Percentiles rank a stretch among this genome's conserved stretches.
phyloP scores from a whole-genome alignment of 1,140 invertebrate species.

The Acromyrmex echinatior region DNA sequence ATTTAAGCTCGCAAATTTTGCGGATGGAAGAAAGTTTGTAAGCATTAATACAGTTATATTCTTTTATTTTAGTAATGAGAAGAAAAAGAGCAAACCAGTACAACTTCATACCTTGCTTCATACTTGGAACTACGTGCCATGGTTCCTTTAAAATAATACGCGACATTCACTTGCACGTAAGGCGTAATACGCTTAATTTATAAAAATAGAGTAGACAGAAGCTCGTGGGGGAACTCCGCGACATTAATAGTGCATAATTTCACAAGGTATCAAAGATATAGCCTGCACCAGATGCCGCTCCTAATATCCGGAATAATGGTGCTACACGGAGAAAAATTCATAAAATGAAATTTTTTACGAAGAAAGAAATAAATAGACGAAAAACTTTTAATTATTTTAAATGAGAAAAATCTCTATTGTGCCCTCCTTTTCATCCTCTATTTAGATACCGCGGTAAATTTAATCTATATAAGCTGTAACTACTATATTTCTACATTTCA shows the following conservation, averaged over 20 bases:
- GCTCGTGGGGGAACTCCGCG: constrained; percentile 20
- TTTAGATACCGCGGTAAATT: constrained; percentile 10
- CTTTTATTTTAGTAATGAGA: background rate
- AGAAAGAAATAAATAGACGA: constrained; percentile 47
- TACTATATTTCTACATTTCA: background rate
- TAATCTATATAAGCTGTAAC: constrained; percentile 21
- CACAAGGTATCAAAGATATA: constrained; percentile 70
- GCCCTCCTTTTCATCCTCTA: background rate
- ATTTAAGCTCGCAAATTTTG: constrained; percentile 13
- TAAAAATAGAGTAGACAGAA: constrained; percentile 37
- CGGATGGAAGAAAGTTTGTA: background rate
- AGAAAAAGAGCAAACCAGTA: background rate
- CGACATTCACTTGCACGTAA: constrained; percentile 28
- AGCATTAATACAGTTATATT: background rate
- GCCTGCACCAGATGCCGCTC: constrained; percentile 54
- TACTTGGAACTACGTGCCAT: background rate
- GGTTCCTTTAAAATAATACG: background rate
- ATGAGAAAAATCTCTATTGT: constrained; percentile 40
- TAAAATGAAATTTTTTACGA: constrained; percentile 53
- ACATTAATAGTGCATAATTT: constrained; percentile 61
- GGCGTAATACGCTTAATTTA: constrained; percentile 43
- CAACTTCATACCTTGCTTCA: background rate
- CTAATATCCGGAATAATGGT: constrained; percentile 33
- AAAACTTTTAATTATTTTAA: constrained; percentile 61
- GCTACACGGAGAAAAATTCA: constrained; percentile 35